Conservation (phyloP, 2,113 vertebrate species). For the Columba janthina region DNA sequence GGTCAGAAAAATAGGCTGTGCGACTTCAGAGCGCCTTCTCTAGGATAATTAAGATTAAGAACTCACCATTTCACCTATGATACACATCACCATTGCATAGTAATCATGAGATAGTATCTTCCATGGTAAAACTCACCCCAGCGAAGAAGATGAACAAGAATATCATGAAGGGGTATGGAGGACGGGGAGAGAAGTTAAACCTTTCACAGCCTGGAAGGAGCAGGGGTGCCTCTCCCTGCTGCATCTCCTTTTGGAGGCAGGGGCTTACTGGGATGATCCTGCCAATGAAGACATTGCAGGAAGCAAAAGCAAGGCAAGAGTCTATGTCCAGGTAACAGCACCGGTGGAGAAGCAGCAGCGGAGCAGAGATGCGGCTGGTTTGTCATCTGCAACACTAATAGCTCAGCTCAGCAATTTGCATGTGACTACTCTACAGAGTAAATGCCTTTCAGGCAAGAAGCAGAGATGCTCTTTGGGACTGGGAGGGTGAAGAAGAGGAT, state of each 20-base stretch:
- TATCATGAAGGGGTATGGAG: rapidly evolving
- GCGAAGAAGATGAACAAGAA: background rate
- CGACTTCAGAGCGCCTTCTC: background rate
- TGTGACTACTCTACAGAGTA: background rate
- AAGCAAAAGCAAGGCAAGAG: background rate
- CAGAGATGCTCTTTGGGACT: background rate
- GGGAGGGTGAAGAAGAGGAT: background rate
- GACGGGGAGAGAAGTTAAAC: background rate
- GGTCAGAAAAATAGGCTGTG: background rate
- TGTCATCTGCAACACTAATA: background rate
- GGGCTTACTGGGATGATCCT: background rate
- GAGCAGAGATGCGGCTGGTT: background rate
- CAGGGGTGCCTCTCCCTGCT: background rate
- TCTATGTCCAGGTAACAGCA: background rate
- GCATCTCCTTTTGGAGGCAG: background rate
- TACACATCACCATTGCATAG: rapidly evolving
- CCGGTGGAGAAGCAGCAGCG: background rate
- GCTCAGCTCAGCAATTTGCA: background rate
- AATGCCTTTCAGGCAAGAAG: background rate
- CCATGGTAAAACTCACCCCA: background rate
- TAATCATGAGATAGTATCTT: background rate
- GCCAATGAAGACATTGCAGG: background rate
- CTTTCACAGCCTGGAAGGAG: background rate
- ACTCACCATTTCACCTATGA: background rate
- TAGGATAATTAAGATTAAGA: background rate